Evolutionary conservation across 2,113 vertebrate genomes (phyloP), one percentile per base, ranked within the genome.

Genomic region (Ancistrus triradiatus): DNA sequence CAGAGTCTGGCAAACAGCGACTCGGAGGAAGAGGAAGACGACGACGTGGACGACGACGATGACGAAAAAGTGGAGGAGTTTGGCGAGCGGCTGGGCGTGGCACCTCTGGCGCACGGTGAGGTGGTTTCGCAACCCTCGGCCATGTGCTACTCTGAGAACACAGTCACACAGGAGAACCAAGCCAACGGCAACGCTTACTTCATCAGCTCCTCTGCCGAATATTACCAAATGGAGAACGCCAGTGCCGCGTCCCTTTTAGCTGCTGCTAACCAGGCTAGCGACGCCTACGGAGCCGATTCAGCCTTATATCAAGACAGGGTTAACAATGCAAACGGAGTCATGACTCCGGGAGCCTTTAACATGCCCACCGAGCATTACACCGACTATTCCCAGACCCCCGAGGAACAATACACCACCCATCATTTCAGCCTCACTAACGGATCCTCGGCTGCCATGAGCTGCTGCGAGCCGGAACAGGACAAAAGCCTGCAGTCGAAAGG

Each of bases 1-100:
- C 95, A 98, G 73, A 98, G 95, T 80, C 83, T 98, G 77, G 93
- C 92, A 0, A 92, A 93, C 67, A 97, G 93, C 9, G 94, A 98
- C 77, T 95, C 95, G 0, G 95, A 98, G 0, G 95, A 98, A 61
- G 95, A 97, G 1, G 95, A 96, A 9, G 86, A 95, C 0, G 84
- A 92, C 0, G 90, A 91, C 2, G 94, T 94, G 52, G 83, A 88
- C 0, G 87, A 74, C 55, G 83, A 88, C 0, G 87, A 74, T 3
- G 76, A 87, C 21, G 89, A 90, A 66, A 95, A 95, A 83, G 76
- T 81, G 11, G 89, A 88, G 73, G 84, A 86, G 71, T 92, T 92
- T 60, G 87, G 89, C 69, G 87, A 90, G 28, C 84, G 84, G 14
- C 50, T 89, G 73, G 63, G 76, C 1, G 38, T 66, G 33, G 84